These are phyloP conservation scores for Pseudomyrmex dendroicus DNA, from an alignment of 1,140 invertebrate species.

Conservation along the genomic window DNA sequence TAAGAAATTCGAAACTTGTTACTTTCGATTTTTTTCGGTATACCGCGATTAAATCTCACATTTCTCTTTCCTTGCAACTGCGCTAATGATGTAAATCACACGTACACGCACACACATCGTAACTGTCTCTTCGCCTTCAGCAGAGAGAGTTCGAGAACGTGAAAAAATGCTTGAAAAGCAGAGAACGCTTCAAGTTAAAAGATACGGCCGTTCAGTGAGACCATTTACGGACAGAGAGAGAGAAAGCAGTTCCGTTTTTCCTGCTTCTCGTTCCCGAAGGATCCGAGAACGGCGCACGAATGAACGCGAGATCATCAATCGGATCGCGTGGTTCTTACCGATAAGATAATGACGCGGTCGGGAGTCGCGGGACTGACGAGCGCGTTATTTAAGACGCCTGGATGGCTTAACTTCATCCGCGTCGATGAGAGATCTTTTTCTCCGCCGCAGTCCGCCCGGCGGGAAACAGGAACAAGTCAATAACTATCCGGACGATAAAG, in stretches of 20 bases:
- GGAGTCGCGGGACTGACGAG: background rate
- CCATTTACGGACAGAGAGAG: background rate
- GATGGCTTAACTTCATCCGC: slow-evolving; percentile 7
- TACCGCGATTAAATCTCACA: no score
- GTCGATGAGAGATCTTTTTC: background rate
- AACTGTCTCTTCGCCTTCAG: no score
- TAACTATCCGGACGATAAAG: slow-evolving; percentile 60
- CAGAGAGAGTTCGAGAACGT: background rate
- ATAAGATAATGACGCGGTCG: background rate
- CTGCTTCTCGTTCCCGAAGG: background rate
- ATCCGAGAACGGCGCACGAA: background rate
- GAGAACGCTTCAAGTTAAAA: slow-evolving; percentile 11
- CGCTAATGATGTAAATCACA: no score
- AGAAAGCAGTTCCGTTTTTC: background rate
- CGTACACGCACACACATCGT: no score
- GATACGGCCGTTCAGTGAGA: background rate
- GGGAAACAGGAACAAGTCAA: slow-evolving; percentile 58
- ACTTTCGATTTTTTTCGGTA: no score
- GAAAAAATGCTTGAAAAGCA: background rate
- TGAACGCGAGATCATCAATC: background rate
- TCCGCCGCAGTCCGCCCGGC: background rate
- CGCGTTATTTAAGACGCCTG: background rate
- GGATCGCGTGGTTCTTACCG: background rate
- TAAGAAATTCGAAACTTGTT: no score
- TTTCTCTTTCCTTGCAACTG: no score